phyloP scores from a whole-genome alignment of 2,113 vertebrate species.

The Canis aureus region DNA sequence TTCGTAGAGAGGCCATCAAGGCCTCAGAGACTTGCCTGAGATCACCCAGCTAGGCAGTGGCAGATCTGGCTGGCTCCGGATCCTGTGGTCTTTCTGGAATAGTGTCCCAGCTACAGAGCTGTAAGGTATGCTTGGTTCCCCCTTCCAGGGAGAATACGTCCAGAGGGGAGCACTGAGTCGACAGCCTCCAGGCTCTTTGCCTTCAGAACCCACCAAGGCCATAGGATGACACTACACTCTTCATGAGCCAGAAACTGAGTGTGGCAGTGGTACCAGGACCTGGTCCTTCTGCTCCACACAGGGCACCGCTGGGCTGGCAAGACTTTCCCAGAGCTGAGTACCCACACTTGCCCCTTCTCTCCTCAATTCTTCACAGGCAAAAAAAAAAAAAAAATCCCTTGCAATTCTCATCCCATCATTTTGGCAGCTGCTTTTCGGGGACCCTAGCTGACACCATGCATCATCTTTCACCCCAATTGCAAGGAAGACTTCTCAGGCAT shows the following conservation, averaged over 20 bases:
- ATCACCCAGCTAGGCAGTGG: not conserved
- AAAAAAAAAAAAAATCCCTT: too few relatives aligned
- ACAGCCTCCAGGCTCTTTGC: too few relatives aligned
- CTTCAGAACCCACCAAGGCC: not conserved
- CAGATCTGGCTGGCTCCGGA: not conserved
- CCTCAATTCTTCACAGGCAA: not conserved
- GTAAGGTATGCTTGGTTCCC: too few relatives aligned
- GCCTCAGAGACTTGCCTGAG: too few relatives aligned
- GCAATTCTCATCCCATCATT: not conserved
- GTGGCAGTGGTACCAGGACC: rapidly evolving
- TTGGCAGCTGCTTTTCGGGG: not conserved
- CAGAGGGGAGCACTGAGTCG: not conserved
- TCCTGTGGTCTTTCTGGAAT: not conserved
- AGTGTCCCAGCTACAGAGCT: not conserved
- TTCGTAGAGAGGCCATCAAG: not conserved
- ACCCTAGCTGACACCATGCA: rapidly evolving
- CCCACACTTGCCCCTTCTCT: not conserved
- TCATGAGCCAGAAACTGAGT: not conserved
- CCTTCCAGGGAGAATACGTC: not conserved
- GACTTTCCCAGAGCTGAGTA: not conserved
- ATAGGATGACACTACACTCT: not conserved
- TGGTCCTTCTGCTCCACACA: not conserved
- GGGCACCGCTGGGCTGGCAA: not conserved
- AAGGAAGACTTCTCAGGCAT: not conserved
- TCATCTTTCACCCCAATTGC: not conserved